Evolutionary conservation across 1,140 invertebrate genomes (phyloP), one percentile per base, ranked within the genome.

Genomic region (Paraescarpia echinospica): DNA sequence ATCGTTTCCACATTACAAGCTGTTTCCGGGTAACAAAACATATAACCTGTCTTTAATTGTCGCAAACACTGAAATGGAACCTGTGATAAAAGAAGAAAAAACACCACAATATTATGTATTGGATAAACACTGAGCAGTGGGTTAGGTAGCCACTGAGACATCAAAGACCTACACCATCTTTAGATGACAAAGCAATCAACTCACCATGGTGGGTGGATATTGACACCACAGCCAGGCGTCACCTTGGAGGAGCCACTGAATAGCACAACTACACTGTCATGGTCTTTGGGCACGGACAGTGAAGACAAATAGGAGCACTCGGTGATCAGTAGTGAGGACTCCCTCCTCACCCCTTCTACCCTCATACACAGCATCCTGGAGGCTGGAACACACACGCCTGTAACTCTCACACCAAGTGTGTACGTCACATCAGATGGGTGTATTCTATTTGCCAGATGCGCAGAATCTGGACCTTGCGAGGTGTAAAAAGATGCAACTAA

Each of bases 181-280:
- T 33, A 92, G 33, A 59, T 35, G 48, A 92, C 34, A 48, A 18
- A 12, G 14, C 14, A 91, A 41, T 35, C 33, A 41, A n/a, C 92
- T 92, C 33, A 92, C 92, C 92, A 92, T 8, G 92, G 92, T 33
- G 92, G 92, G 41, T 92, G 77, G 51, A 92, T 92, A 9, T 77
- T 92, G 48, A 92, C 48, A 14, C 9, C 48, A 89, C 77, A n/a
- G 31, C 92, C 92, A 1, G 41, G 41, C 48, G 33, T 35, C 92
- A 92, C 77, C 59, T 77, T 77, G 59, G 59, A 77, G 22, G 59
- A 92, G 88, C 48, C 33, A 31, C 1, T 92, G 48, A n/a, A 88
- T 31, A 59, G 27, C 51, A n/a, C 34, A 9, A 35, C 88, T 59
- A 88, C 33, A 33, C 14, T 59, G 88, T 33, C 51, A 34, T 33